Conservation (phyloP, 1,140 invertebrate genomes). For the Drosophila dunni region DNA sequence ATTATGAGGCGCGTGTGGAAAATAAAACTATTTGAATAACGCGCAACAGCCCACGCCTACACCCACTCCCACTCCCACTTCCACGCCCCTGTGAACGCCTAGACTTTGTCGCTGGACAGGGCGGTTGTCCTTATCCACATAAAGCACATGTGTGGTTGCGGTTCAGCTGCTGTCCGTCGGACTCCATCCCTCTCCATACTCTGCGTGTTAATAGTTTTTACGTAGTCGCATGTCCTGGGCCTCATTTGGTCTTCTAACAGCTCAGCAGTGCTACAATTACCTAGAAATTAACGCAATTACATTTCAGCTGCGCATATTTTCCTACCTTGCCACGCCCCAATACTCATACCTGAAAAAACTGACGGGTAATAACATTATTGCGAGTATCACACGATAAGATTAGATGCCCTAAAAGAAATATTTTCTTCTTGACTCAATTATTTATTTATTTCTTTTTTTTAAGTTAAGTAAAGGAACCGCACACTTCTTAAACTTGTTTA, state of each 20-base stretch:
- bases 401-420: background rate
- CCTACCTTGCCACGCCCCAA: conserved; percentile 17
- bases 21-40: conserved; percentile 80
- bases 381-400: conserved; percentile 5
- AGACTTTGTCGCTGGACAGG: background rate
- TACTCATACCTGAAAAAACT: conserved; percentile 7
- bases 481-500: background rate
- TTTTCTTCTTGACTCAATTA: background rate
- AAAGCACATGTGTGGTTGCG: conserved; percentile 26
- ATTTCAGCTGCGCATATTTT: conserved; percentile 38
- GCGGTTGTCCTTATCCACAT: background rate
- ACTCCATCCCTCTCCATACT: background rate
- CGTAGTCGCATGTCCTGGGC: conserved; percentile 63
- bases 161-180: background rate
- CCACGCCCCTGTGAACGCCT: background rate
- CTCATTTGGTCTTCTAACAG: conserved; percentile 25
- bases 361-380: conserved; percentile 39
- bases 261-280: conserved; percentile 62
- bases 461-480: background rate
- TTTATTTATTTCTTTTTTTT: background rate
- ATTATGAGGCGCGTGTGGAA: conserved; percentile 54
- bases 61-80: background rate
- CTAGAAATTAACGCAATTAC: conserved; percentile 77
- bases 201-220: conserved; percentile 78
- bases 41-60: conserved; percentile 58